These are phyloP conservation scores for Zelleria hepariella DNA, from an alignment of 2,888 invertebrate genomes.

Conservation along the genomic window DNA sequence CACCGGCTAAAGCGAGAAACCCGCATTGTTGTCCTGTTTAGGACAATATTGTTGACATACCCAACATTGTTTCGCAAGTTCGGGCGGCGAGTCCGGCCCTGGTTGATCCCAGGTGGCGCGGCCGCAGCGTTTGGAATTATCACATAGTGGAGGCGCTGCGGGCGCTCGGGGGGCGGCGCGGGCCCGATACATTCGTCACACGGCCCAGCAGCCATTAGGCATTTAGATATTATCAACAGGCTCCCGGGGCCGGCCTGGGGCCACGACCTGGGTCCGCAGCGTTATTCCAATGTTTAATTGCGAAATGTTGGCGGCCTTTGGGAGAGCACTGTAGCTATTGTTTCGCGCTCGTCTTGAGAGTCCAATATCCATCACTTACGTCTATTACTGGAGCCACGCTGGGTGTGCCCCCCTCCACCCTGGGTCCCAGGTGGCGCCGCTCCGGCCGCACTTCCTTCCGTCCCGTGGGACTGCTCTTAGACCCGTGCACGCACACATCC, in stretches of 20 bases:
- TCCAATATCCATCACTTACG: conserved; percentile 21
- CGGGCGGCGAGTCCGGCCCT: conserved; percentile 44
- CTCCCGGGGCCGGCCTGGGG: conserved; percentile 61
- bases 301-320: conserved; percentile 57
- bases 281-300: conserved; percentile 65
- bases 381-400: conserved; percentile 35
- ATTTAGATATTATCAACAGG: conserved; percentile 71
- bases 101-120: conserved; percentile 70
- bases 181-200: conserved; percentile 70
- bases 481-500: conserved; percentile 40
- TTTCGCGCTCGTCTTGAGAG: neutral
- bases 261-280: conserved; percentile 21
- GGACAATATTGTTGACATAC: neutral
- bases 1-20: conserved; percentile 10
- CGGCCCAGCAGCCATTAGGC: conserved; percentile 73
- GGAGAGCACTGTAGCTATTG: conserved; percentile 16
- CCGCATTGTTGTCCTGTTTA: conserved; percentile 37
- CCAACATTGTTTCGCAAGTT: conserved; percentile 36
- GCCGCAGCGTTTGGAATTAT: conserved; percentile 74
- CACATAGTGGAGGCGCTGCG: conserved; percentile 62
- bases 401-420: conserved; percentile 14
- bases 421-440: conserved; percentile 60
- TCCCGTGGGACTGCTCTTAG: conserved; percentile 50
- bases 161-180: conserved; percentile 17
- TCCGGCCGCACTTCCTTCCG: conserved; percentile 64